Evolutionary conservation across 2,888 invertebrate species (phyloP).

Genomic region (Conops quadrifasciatus): DNA sequence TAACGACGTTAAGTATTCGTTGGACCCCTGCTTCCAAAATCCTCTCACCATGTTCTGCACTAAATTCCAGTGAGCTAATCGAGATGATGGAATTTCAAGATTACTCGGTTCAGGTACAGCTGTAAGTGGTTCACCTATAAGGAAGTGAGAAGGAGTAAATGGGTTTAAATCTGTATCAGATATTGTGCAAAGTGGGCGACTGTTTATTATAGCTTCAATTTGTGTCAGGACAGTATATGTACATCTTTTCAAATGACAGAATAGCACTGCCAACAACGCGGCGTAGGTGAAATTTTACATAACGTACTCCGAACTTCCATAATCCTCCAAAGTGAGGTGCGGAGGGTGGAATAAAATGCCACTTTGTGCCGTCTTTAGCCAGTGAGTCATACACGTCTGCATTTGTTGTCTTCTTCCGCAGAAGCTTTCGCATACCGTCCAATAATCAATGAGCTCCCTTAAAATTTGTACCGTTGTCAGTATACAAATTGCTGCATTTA

Average conservation of each 20-base stretch:
- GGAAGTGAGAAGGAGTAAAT: no score
- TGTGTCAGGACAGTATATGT: background rate
- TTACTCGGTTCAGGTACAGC: background rate
- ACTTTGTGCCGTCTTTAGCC: no score
- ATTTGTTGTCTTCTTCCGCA: no score
- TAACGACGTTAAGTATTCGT: background rate
- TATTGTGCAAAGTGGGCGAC: no score
- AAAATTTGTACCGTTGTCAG: background rate
- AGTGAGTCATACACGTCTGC: no score
- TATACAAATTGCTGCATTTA: slow-evolving; percentile 14
- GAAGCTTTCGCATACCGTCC: slow-evolving; percentile 33
- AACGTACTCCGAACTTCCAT: slow-evolving; percentile 41
- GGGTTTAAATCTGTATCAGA: background rate
- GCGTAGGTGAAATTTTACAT: background rate
- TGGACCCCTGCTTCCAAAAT: background rate
- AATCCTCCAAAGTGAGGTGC: no score
- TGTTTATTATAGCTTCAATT: no score
- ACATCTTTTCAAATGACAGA: background rate
- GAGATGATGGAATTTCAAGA: background rate
- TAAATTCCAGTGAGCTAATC: background rate
- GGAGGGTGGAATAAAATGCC: no score
- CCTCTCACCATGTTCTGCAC: background rate
- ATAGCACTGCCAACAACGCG: background rate
- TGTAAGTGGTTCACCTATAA: no score
- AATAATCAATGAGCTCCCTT: slow-evolving; percentile 26